These are phyloP conservation scores for Germaria angustata DNA, from an alignment of 2,888 invertebrate species.

Conservation along the genomic window DNA sequence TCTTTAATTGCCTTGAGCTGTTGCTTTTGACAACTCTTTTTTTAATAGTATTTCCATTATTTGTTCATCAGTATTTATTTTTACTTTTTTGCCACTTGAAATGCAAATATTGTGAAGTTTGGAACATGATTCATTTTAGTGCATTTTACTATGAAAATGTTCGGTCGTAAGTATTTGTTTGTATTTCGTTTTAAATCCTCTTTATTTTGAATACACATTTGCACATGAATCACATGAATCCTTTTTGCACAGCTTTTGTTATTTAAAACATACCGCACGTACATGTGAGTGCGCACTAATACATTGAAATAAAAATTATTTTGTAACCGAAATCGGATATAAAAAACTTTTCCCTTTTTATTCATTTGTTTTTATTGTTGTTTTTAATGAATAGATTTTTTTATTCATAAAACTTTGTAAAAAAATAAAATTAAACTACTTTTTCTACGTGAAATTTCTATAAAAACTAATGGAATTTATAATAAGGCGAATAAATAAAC, in stretches of 20 bases:
- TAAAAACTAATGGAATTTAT: conserved; percentile 12
- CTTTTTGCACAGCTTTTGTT: neutral
- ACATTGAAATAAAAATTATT: neutral
- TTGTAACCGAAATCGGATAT: conserved; percentile 37
- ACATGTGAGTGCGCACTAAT: neutral
- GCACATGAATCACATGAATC: neutral
- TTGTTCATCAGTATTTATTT: neutral
- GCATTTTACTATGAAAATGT: conserved; percentile 1
- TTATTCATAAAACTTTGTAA: neutral
- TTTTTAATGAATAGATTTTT: conserved; percentile 12
- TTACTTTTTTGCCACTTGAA: neutral
- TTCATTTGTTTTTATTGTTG: neutral
- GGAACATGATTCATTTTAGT: neutral
- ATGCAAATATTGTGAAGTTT: conserved; percentile 1
- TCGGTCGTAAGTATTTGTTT: conserved; percentile 14
- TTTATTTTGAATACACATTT: neutral
- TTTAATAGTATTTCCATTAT: neutral
- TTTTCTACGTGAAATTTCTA: neutral
- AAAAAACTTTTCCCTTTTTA: neutral
- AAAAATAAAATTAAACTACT: neutral
- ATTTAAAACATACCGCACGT: neutral
- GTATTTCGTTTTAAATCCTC: conserved; percentile 33
- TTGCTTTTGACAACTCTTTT: neutral
- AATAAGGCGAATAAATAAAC: conserved; percentile 31
- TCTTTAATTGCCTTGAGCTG: neutral